phyloP scores from a whole-genome alignment of 1,140 invertebrate genomes.

The Potamilus streckersoni region DNA sequence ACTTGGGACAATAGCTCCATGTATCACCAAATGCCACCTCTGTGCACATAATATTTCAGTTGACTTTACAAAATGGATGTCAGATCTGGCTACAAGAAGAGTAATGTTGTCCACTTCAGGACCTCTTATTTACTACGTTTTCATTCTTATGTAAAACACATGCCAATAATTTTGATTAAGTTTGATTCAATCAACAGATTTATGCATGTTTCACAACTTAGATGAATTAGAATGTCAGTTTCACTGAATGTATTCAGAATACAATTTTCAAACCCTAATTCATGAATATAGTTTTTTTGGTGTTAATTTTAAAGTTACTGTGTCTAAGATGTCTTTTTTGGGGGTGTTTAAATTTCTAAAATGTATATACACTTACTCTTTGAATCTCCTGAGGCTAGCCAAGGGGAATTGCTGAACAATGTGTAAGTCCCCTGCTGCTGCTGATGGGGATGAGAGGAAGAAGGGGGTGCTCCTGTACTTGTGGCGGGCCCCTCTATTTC shows the following conservation, averaged over 20 bases:
- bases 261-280: background rate
- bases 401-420: conserved; percentile 74
- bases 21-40: no score
- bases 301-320: background rate
- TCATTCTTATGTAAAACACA: no score
- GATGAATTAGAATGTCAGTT: background rate
- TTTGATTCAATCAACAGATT: no score
- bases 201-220: no score
- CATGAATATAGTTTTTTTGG: background rate
- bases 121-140: no score
- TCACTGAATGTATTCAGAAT: background rate
- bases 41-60: no score
- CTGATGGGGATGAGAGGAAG: conserved; percentile 9
- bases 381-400: conserved; percentile 57
- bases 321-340: background rate
- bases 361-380: conserved; percentile 51
- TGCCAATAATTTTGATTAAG: no score
- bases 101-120: no score
- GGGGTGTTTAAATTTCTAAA: no score
- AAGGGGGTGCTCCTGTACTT: conserved; percentile 27
- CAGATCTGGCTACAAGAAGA: no score
- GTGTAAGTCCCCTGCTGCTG: conserved; percentile 74
- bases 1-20: no score
- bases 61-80: no score
- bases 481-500: conserved; percentile 1